Evolutionary conservation across 2,797 vertebrate species (phyloP), one percentile per base, ranked within the genome.

Genomic region (Naso thynnoides): DNA sequence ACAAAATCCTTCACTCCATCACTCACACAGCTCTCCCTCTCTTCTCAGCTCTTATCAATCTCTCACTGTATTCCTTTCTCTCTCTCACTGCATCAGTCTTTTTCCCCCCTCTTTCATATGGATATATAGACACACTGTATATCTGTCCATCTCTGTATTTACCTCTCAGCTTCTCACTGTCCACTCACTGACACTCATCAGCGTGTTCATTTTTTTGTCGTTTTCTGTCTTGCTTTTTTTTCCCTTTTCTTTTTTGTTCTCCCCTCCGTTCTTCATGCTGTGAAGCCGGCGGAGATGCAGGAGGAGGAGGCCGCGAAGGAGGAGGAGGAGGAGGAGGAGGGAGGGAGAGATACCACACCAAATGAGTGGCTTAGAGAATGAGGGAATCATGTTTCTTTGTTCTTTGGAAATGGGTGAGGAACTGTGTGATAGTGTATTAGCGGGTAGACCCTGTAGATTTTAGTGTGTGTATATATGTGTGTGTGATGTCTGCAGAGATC

Each of bases 351-450:
- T 87, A 92, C 91, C 55, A 90, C 91, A 84, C 88, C 94, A 77
- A 93, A 94, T 95, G 94, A 95, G 89, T 94, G 94, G 94, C 92
- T 94, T 94, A 95, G 93, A 91, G 93, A 94, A 92, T 95, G 93
- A 91, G 92, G 77, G 88, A 91, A 70, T 89, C 89, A 83, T 92
- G 88, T 91, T 83, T 87, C 92, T 90, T 77, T 93, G 77, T 90
- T 88, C 90, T 79, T 82, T 76, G 64, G 85, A 88, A 90, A 84
- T 91, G 89, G 95, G 94, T 95, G 95, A 95, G 95, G 87, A 94
- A 73, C 81, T 80, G 72, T 82, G 86, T 27, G 45, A 61, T 83
- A 85, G 87, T 80, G 81, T 89, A 72, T 44, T 77, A 85, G 70
- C 80, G 72, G 79, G 58, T 88, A 82, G 81, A 87, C 24, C 52